Percentiles rank a stretch among this genome's conserved stretches.
These are phyloP conservation scores for Frankliniella fusca DNA, from an alignment of 2,888 invertebrate species.

Conservation along the genomic window DNA sequence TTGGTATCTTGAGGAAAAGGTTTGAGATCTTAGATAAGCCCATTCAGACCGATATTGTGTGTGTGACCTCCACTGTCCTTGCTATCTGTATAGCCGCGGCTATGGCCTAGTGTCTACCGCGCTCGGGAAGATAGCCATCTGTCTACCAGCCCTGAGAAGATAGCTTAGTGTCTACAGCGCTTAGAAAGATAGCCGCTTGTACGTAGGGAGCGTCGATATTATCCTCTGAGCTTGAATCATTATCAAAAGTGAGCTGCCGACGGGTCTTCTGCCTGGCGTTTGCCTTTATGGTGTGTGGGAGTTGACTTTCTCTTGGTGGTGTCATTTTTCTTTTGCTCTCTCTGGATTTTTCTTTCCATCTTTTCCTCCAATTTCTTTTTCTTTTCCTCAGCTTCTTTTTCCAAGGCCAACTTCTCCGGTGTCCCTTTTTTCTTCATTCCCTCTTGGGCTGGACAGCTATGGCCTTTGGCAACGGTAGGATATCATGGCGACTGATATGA, in stretches of 20 bases:
- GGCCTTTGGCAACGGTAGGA: constrained; percentile 33
- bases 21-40: too few species aligned
- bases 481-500: constrained; percentile 32
- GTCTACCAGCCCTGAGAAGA: too few species aligned
- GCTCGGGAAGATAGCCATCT: too few species aligned
- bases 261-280: background rate
- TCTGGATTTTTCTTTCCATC: background rate
- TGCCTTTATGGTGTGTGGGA: background rate
- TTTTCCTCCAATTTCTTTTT: too few species aligned
- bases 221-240: background rate
- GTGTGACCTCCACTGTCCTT: too few species aligned
- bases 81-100: too few species aligned
- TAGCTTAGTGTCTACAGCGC: too few species aligned
- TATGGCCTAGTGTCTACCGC: too few species aligned
- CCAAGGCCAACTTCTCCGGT: constrained; percentile 40
- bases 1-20: too few species aligned
- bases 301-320: background rate
- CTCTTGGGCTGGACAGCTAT: constrained; percentile 25
- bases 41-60: too few species aligned
- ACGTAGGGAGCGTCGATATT: too few species aligned
- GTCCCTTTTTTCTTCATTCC: constrained; percentile 40
- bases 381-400: constrained; percentile 28
- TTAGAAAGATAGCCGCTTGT: too few species aligned
- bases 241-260: background rate
- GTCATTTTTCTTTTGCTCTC: background rate